phyloP scores from a whole-genome alignment of 2,113 vertebrate genomes.

The Callipepla squamata region DNA sequence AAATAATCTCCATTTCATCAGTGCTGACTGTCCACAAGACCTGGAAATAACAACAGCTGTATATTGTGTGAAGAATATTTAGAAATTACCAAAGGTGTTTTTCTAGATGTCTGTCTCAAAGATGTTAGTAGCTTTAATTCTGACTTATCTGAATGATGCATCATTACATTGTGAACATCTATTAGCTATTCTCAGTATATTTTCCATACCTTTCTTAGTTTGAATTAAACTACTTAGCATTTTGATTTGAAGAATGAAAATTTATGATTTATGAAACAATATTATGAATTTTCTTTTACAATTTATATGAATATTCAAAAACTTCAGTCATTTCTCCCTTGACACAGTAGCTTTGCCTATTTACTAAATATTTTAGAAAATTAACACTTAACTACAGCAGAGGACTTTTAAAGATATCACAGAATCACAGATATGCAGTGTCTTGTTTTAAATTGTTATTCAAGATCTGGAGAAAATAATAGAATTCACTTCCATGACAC shows the following conservation, averaged over 20 bases:
- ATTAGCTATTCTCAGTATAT: background rate
- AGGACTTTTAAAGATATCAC: background rate
- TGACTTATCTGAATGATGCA: background rate
- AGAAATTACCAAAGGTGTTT: background rate
- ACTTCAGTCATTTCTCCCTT: background rate
- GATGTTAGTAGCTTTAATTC: background rate
- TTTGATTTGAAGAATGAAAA: too few species aligned
- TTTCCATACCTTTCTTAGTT: constrained; percentile 2
- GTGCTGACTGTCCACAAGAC: background rate
- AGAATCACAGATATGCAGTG: background rate
- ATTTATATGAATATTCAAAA: background rate
- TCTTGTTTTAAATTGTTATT: background rate
- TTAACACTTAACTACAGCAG: background rate
- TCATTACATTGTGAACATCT: background rate
- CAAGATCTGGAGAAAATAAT: background rate
- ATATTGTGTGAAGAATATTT: background rate
- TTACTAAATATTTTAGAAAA: constrained; percentile 14
- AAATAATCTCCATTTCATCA: background rate
- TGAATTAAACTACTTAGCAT: constrained; percentile 25
- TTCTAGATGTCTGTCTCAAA: background rate
- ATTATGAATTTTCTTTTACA: background rate
- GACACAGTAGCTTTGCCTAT: background rate
- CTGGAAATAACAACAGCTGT: background rate
- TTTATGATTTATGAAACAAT: background rate
- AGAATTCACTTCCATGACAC: background rate